phyloP scores from a whole-genome alignment of 2,113 vertebrate genomes.

The Myotis yumanensis region DNA sequence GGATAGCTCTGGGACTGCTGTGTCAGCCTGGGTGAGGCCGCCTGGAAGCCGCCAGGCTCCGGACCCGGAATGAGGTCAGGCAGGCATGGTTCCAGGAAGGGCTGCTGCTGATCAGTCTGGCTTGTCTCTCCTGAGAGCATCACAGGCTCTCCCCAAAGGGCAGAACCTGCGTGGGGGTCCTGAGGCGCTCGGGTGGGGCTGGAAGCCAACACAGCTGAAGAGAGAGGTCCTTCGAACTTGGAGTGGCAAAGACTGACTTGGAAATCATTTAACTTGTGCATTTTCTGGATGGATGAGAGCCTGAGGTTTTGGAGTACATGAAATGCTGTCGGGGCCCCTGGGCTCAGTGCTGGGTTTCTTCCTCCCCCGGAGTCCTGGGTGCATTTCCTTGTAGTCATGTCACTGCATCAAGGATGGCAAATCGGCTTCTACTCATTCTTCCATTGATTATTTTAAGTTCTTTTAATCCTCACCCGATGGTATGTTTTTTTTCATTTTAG shows the following conservation, averaged over 20 bases:
- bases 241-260: neutral
- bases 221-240: neutral
- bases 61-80: constrained; percentile 39
- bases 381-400: neutral
- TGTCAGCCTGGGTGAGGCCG: neutral
- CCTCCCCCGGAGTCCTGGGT: neutral
- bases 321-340: too few relatives aligned
- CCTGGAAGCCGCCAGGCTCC: constrained; percentile 25
- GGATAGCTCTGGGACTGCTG: neutral
- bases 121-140: neutral
- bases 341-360: neutral
- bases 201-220: neutral
- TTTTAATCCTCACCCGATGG: neutral
- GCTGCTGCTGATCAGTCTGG: neutral
- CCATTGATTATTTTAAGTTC: neutral
- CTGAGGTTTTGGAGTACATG: neutral
- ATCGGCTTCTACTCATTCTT: neutral
- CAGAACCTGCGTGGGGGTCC: neutral
- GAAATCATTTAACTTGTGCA: neutral
- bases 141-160: neutral
- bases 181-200: rapidly evolving
- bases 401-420: neutral
- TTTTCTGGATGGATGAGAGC: neutral
- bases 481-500: neutral
- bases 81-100: neutral